phyloP scores from a whole-genome alignment of 2,797 vertebrate genomes.

The Alfaro cultratus region DNA sequence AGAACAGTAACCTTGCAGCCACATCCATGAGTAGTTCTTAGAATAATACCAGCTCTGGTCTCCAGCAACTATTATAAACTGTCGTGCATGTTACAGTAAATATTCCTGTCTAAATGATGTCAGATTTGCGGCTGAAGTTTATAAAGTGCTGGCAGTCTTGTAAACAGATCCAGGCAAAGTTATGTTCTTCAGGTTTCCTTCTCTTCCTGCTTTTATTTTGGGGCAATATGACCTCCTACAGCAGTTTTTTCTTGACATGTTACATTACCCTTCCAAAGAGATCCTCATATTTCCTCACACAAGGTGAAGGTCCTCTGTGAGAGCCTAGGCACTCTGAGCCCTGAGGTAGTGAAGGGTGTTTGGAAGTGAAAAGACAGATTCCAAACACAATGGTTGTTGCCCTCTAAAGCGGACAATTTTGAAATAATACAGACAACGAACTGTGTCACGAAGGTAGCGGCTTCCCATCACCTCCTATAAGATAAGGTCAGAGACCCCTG shows the following conservation, averaged over 20 bases:
- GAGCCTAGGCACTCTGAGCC: conserved; percentile 41
- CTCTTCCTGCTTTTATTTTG: conserved; percentile 77
- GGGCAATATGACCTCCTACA: conserved; percentile 59
- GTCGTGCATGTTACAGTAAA: conserved; percentile 40
- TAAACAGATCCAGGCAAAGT: conserved; percentile 77
- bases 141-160: conserved; percentile 71
- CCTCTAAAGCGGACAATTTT: conserved; percentile 27
- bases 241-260: conserved; percentile 58
- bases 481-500: conserved; percentile 46
- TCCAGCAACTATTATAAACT: conserved; percentile 34
- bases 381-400: conserved; percentile 43
- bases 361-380: conserved; percentile 64
- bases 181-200: conserved; percentile 59
- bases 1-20: conserved; percentile 17
- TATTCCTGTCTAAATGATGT: conserved; percentile 58
- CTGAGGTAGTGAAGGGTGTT: conserved; percentile 65
- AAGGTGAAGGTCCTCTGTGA: conserved; percentile 15
- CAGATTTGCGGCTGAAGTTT: conserved; percentile 65
- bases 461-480: conserved; percentile 36
- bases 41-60: conserved; percentile 37
- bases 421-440: conserved; percentile 24
- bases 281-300: conserved; percentile 61
- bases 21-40: conserved; percentile 34
- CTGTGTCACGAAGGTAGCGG: neutral
- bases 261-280: conserved; percentile 63